phyloP scores from a whole-genome alignment of 2,797 vertebrate genomes.

The Centroberyx gerrardi region DNA sequence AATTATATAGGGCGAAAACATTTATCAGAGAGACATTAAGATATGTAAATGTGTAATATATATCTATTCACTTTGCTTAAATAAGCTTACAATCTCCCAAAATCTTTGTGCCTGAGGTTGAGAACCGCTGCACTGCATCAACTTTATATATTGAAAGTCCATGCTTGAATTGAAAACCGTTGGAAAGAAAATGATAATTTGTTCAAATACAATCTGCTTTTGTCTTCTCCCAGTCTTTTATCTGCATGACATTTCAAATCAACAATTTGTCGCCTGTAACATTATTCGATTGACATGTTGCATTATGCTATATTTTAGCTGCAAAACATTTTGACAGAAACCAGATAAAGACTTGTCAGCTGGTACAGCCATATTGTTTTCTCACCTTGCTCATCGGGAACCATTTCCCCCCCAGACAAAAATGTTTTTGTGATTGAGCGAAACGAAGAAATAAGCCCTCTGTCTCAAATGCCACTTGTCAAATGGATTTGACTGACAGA shows the following conservation, averaged over 20 bases:
- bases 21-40: background rate
- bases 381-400: conserved; percentile 67
- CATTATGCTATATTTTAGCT: conserved; percentile 45
- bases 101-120: background rate
- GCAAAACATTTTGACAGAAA: conserved; percentile 61
- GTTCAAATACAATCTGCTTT: background rate
- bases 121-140: background rate
- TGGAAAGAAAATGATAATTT: background rate
- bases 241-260: conserved; percentile 41
- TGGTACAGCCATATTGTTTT: conserved; percentile 60
- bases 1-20: background rate
- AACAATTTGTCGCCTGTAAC: conserved; percentile 35
- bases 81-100: background rate
- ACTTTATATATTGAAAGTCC: background rate
- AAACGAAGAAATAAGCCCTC: conserved; percentile 79
- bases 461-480: conserved; percentile 80
- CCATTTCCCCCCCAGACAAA: conserved; percentile 63
- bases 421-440: conserved; percentile 74
- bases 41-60: background rate
- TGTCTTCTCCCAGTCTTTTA: background rate
- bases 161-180: background rate
- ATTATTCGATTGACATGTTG: background rate
- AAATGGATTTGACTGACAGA: conserved; percentile 85
- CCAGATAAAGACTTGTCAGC: conserved; percentile 70
- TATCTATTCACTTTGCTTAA: background rate